Evolutionary conservation across 2,113 vertebrate genomes (phyloP).

Genomic region (Anarrhichthys ocellatus): DNA sequence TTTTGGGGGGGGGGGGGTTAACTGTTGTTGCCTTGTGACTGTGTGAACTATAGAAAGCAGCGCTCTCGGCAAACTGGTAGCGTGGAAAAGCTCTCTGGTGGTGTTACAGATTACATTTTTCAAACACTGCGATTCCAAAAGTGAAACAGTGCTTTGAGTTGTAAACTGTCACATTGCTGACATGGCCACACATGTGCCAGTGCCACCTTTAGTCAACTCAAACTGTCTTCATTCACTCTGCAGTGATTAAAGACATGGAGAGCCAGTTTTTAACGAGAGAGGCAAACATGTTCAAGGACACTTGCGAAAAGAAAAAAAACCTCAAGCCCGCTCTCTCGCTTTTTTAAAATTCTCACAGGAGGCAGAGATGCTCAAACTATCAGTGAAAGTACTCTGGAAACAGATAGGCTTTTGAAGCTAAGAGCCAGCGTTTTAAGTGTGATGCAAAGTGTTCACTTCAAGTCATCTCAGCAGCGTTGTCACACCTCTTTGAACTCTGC

Average conservation of each 20-base stretch:
- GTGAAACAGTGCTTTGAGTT: neutral
- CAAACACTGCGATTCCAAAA: neutral
- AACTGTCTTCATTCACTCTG: neutral
- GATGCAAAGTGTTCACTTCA: slow-evolving; percentile 42
- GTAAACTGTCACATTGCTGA: slow-evolving; percentile 1
- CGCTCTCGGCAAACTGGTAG: neutral
- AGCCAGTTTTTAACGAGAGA: slow-evolving; percentile 11
- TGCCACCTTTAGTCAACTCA: neutral
- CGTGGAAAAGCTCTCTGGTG: neutral
- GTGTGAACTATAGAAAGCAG: neutral
- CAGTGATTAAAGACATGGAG: neutral
- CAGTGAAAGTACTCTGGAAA: slow-evolving; percentile 38
- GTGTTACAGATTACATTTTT: neutral
- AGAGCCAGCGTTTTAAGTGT: slow-evolving; percentile 43
- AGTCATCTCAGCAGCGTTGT: slow-evolving; percentile 45
- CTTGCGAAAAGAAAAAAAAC: neutral
- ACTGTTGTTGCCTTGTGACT: slow-evolving; percentile 8
- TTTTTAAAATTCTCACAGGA: slow-evolving; percentile 24
- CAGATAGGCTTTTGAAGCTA: slow-evolving; percentile 42
- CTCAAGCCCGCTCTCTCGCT: neutral
- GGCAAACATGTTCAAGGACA: slow-evolving; percentile 19
- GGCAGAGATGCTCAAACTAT: slow-evolving; percentile 29
- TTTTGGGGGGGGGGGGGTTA: neutral
- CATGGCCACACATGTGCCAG: slow-evolving; percentile 1
- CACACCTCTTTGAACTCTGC: slow-evolving; percentile 28